These are phyloP conservation scores for Sycophaga agraensis DNA, from an alignment of 1,140 invertebrate species.

Conservation along the genomic window DNA sequence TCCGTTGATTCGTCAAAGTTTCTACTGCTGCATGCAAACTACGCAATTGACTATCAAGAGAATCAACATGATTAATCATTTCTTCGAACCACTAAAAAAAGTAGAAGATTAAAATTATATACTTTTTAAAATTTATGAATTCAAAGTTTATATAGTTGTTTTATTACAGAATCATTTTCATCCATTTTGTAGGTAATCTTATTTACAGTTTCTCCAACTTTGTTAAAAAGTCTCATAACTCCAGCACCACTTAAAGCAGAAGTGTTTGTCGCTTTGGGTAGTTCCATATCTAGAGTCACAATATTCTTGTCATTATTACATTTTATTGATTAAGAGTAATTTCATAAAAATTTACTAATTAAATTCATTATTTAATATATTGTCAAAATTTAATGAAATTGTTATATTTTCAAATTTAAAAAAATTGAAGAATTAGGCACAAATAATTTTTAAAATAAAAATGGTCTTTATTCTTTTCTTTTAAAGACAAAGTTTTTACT, in stretches of 20 bases:
- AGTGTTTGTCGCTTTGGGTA: conserved; percentile 94
- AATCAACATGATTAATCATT: conserved; percentile 88
- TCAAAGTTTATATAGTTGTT: too few species aligned
- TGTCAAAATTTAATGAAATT: too few species aligned
- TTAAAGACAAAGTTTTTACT: too few species aligned
- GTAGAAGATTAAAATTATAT: conserved; percentile 33
- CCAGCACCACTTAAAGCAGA: conserved; percentile 95
- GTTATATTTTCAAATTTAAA: too few species aligned
- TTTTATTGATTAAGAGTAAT: background rate
- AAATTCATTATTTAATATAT: conserved; percentile 25
- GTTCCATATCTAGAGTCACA: conserved; percentile 77
- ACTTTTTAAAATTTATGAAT: too few species aligned
- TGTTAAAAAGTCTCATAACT: conserved; percentile 92
- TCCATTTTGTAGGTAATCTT: conserved; percentile 99
- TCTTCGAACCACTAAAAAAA: conserved; percentile 96
- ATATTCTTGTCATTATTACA: too few species aligned
- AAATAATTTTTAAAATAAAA: too few species aligned
- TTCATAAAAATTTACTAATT: background rate
- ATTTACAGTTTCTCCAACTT: conserved; percentile 96
- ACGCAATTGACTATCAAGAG: conserved; percentile 84
- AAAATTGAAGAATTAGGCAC: too few species aligned
- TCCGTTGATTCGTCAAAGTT: conserved; percentile 80
- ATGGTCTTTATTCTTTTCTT: too few species aligned
- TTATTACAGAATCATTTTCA: conserved; percentile 91
- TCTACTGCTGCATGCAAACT: conserved; percentile 89